phyloP scores from a whole-genome alignment of 2,797 vertebrate genomes.

The Danio tinwini region DNA sequence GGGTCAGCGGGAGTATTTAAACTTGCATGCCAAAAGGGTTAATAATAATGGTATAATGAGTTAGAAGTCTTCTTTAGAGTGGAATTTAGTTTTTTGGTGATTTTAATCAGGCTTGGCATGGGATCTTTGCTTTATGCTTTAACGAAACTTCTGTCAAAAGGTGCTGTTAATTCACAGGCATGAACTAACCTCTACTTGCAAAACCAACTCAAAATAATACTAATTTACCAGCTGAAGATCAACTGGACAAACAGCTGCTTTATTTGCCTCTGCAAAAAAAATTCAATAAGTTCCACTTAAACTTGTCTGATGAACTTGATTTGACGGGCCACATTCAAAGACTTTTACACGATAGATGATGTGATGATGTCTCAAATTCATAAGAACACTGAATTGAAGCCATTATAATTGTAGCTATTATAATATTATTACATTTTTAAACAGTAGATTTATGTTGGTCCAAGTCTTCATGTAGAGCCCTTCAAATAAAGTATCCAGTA shows the following conservation, averaged over 20 bases:
- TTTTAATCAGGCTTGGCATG: slow-evolving; percentile 70
- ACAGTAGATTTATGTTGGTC: background rate
- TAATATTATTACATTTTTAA: background rate
- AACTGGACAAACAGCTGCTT: slow-evolving; percentile 48
- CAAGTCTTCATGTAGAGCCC: background rate
- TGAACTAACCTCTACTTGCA: slow-evolving; percentile 88
- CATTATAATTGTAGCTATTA: background rate
- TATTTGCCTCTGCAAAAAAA: slow-evolving; percentile 34
- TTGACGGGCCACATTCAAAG: slow-evolving; percentile 11
- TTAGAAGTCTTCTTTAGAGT: background rate
- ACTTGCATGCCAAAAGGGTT: too few species aligned
- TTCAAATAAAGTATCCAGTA: slow-evolving; percentile 19
- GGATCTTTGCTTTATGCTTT: slow-evolving; percentile 61
- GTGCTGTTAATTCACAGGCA: slow-evolving; percentile 85
- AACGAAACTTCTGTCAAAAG: slow-evolving; percentile 61
- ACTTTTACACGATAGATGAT: background rate
- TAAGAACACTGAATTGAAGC: background rate
- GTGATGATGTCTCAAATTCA: background rate
- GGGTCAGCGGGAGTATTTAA: too few species aligned
- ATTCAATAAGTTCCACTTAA: background rate
- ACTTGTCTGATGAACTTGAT: slow-evolving; percentile 27
- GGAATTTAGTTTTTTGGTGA: background rate
- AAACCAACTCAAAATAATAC: slow-evolving; percentile 40
- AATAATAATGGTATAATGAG: background rate
- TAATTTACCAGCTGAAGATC: slow-evolving; percentile 51